Base-by-base conservation (phyloP, 2,888 invertebrate genomes). In the Laspeyria flexula region DNA sequence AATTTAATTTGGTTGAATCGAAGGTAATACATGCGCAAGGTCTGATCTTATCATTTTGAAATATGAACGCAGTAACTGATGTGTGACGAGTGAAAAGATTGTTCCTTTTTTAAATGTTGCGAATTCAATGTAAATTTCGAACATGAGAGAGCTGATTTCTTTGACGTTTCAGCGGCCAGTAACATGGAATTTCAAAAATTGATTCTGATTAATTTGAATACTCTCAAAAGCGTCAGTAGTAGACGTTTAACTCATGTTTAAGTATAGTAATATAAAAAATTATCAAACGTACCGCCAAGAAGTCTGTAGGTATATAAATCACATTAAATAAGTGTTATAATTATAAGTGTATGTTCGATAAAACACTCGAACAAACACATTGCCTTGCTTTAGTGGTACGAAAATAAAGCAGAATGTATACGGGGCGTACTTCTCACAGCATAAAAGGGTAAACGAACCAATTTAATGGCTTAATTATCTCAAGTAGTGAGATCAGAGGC, bases 401-500 rank as follows among this genome's bases (percentile, higher is more conserved):
- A 82, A 83, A 87, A 85, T 85, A 86, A 87, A 83, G 79, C 73
- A 73, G 81, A 52, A 37, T 45, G 43, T n/a, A 54, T 44, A 12
- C 41, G 38, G 21, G 41, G 62, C 68, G 71, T 75, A 70, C 81
- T 86, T 85, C 86, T 81, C 85, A 85, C 85, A 83, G 73, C 73
- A 75, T 83, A 76, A 83, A 83, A 83, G 83, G 83, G 83, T 81
- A 67, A 79, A 81, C 80, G 76, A 75, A 79, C 79, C 79, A 79
- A 85, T 85, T 84, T 88, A 88, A 90, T 88, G 83, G 84, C 86
- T 88, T 88, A 86, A 90, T 91, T 90, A 89, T 86, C 86, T 88
- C 83, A 80, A 88, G 86, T 86, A 85, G 81, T 73, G 67, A 76
- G 80, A 83, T 83, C 78, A 74, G 71, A 71, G 72, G 61, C 68